Conservation (phyloP, 1,140 invertebrate species). For the Trinorchestia longiramus region DNA sequence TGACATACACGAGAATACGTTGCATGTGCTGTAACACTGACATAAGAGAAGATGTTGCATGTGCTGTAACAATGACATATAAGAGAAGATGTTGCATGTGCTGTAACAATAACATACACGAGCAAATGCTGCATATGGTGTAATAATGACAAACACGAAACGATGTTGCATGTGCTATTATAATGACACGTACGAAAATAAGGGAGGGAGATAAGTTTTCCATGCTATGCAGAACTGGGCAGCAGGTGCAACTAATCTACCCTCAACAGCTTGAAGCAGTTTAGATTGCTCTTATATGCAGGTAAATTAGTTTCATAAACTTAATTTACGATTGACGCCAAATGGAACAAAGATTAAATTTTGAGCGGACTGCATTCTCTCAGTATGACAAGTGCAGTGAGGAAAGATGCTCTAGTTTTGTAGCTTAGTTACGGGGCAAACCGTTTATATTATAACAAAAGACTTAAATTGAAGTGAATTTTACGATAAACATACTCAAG, state of each 20-base stretch:
- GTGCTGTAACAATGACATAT: too few relatives aligned
- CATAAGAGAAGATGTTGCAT: too few relatives aligned
- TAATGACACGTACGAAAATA: too few relatives aligned
- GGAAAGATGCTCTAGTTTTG: neutral
- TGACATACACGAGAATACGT: too few relatives aligned
- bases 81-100: too few relatives aligned
- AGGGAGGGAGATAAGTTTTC: too few relatives aligned
- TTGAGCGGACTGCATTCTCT: neutral
- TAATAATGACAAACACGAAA: too few relatives aligned
- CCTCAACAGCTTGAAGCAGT: neutral
- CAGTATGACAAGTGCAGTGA: neutral
- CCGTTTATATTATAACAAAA: neutral
- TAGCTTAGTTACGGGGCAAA: neutral
- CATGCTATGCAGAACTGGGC: neutral
- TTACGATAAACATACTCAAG: neutral
- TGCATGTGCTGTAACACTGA: too few relatives aligned
- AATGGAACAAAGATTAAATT: neutral
- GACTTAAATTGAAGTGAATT: neutral
- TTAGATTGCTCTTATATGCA: neutral
- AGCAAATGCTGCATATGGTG: too few relatives aligned
- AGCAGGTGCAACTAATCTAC: neutral
- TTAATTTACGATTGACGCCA: neutral
- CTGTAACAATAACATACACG: too few relatives aligned
- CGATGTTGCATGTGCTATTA: too few relatives aligned
- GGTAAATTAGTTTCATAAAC: neutral